Percentiles rank a stretch among this genome's conserved stretches.
phyloP scores from a whole-genome alignment of 2,888 invertebrate species.

The Hypena proboscidalis region DNA sequence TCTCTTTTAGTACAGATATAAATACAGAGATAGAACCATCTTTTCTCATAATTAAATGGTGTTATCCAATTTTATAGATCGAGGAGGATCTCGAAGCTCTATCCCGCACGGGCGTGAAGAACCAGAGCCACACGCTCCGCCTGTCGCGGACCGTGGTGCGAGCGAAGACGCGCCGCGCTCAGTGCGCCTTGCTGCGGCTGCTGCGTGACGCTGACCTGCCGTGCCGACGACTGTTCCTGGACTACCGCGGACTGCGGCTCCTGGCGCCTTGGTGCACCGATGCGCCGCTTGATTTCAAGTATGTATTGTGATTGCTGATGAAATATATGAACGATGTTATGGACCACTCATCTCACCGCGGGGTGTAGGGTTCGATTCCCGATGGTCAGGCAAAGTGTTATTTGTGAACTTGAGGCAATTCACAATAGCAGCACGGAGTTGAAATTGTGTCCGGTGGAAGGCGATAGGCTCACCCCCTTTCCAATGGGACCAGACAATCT shows the following conservation, averaged over 20 bases:
- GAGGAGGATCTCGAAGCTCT: slow-evolving; percentile 96
- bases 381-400: too few species aligned
- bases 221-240: slow-evolving; percentile 94
- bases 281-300: slow-evolving; percentile 82
- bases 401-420: too few species aligned
- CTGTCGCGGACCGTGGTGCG: slow-evolving; percentile 96
- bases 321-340: neutral
- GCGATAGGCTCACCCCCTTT: too few species aligned
- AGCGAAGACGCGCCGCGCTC: slow-evolving; percentile 92
- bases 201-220: slow-evolving; percentile 92
- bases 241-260: slow-evolving; percentile 96
- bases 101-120: slow-evolving; percentile 91
- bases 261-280: slow-evolving; percentile 97
- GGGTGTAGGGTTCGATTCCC: too few species aligned
- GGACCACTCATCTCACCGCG: too few species aligned
- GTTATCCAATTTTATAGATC: slow-evolving; percentile 80
- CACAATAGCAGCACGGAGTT: too few species aligned
- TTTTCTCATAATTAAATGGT: too few species aligned
- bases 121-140: slow-evolving; percentile 95
- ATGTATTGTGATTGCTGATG: slow-evolving; percentile 30
- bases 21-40: too few species aligned
- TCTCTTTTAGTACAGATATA: too few species aligned
- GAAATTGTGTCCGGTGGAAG: too few species aligned
- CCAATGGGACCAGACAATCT: too few species aligned
- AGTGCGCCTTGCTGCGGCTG: slow-evolving; percentile 90